phyloP scores from a whole-genome alignment of 2,797 vertebrate genomes.

The Trematomus bernacchii region DNA sequence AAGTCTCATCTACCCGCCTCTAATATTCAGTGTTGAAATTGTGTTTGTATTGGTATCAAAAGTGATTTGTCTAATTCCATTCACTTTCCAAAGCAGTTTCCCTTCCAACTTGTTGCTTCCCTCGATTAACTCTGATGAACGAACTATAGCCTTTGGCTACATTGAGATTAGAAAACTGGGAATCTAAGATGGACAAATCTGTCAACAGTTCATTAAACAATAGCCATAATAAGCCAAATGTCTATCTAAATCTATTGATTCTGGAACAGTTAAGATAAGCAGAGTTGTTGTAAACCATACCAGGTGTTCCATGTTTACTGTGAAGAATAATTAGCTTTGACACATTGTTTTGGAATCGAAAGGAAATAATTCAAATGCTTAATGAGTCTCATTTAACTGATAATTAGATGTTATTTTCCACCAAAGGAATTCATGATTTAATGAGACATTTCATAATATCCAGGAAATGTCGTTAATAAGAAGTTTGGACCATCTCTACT shows the following conservation, averaged over 20 bases:
- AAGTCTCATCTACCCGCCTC: background rate
- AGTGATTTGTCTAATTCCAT: background rate
- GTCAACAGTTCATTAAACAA: conserved; percentile 23
- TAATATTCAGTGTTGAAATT: background rate
- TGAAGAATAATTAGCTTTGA: conserved; percentile 40
- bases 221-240: background rate
- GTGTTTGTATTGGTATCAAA: conserved; percentile 7
- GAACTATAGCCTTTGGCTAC: conserved; percentile 3
- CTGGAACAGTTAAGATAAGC: conserved; percentile 38
- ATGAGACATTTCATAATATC: conserved; percentile 24
- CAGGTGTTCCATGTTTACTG: conserved; percentile 2
- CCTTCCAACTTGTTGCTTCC: background rate
- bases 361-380: conserved; percentile 18
- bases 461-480: conserved; percentile 19
- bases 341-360: conserved; percentile 40
- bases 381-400: conserved; percentile 31
- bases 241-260: conserved; percentile 35
- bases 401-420: conserved; percentile 42
- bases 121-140: background rate
- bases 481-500: conserved; percentile 4
- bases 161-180: background rate
- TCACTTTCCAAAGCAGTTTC: conserved; percentile 29
- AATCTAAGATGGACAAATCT: conserved; percentile 19
- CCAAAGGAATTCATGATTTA: background rate
- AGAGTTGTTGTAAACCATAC: conserved; percentile 21